Evolutionary conservation across 1,140 invertebrate genomes (phyloP), one percentile per base, ranked within the genome.

Genomic region (Calephelis nemesis): DNA sequence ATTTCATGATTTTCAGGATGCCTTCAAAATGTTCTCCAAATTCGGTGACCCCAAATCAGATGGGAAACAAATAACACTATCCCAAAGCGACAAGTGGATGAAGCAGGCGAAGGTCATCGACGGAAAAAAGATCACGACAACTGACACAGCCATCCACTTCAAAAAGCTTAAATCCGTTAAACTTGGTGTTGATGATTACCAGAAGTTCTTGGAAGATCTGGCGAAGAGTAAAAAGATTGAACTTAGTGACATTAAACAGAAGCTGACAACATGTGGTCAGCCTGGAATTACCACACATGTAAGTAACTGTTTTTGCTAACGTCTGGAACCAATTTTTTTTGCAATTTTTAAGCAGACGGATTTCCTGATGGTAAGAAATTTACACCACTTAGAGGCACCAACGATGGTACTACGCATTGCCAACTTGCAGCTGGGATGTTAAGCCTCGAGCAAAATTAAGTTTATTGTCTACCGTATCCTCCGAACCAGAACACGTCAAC

Each of bases 11-110:
- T 69, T 88, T 40, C 81, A 93, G 84, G 93, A 93, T 71, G 92
- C 92, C n/a, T 94, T 93, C 70, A 93, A 93, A 77, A 92, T 92
- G 12, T 98, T 98, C 83, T 95, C 96, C 3, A 97, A 97, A 91
- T 98, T 98, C 79, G 97, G 97, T 1, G 97, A 98, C 82, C 93
- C 93, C 1, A 97, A 97, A 78, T 96, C 96, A 9, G 96, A 97
- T 79, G 97, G 97, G 7, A 97, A 96, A 84, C 93, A 94, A 19
- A 96, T 98, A 63, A 98, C 97, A 0, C 88, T 98, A 1, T 96
- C 96, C 19, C 97, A 98, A 84, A 96, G 96, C 78, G 97, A 98
- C 87, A 98, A 98, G 87, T 98, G 97, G 97, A 96, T 98, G 95
- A 98, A 98, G 77, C 97, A 98, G 83, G 97, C 97, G 5, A 91